A percentile compares a stretch with the other conserved stretches of the same genome.
These are phyloP conservation scores for Tachysurus fulvidraco DNA, from an alignment of 2,113 vertebrate species.

Conservation along the genomic window DNA sequence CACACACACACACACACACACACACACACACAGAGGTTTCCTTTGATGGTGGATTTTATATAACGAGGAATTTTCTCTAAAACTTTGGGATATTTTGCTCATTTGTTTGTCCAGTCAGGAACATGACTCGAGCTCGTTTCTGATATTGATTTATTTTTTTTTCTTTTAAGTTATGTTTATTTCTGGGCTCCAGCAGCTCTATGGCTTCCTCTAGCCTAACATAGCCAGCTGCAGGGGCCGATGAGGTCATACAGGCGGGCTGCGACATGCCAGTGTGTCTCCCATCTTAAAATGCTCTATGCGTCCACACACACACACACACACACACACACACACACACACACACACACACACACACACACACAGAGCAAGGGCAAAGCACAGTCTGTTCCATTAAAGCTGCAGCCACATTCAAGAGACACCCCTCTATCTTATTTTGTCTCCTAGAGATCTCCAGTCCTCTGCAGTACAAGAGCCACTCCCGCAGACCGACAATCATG, in stretches of 20 bases:
- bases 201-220: slow-evolving; percentile 37
- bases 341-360: neutral
- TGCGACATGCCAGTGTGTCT: slow-evolving; percentile 27
- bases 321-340: neutral
- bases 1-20: neutral
- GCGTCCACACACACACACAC: slow-evolving; percentile 17
- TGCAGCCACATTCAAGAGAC: slow-evolving; percentile 8
- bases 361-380: slow-evolving; percentile 41
- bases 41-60: neutral
- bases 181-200: slow-evolving; percentile 39
- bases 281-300: slow-evolving; percentile 37
- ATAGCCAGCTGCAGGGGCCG: slow-evolving; percentile 45
- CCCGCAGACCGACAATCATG: slow-evolving; percentile 42
- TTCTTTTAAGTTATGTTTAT: neutral
- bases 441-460: slow-evolving; percentile 23
- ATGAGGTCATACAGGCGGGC: slow-evolving; percentile 59
- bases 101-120: neutral
- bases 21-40: neutral
- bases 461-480: slow-evolving; percentile 36
- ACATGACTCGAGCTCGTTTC: neutral
- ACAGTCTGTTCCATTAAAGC: slow-evolving; percentile 21
- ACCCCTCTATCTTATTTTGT: slow-evolving; percentile 6
- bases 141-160: neutral
- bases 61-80: neutral
- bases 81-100: neutral